phyloP scores from a whole-genome alignment of 2,888 invertebrate genomes.

The Gandaritis pyraliata region DNA sequence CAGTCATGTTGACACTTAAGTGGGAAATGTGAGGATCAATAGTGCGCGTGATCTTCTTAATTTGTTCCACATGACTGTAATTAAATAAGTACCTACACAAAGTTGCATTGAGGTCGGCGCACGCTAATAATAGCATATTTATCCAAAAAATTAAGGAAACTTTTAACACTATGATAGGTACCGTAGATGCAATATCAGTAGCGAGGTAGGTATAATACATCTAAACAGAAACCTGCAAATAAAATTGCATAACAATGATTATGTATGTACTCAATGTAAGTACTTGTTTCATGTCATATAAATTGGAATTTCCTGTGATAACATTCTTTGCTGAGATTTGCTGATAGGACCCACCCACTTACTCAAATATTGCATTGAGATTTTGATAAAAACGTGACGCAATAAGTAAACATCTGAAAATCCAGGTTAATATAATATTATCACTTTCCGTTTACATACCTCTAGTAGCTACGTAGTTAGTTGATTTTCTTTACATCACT shows the following conservation, averaged over 20 bases:
- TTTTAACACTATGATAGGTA: too few species aligned
- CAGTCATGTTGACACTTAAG: background rate
- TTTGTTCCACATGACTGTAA: slow-evolving; percentile 7
- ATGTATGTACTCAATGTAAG: too few species aligned
- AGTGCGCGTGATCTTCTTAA: background rate
- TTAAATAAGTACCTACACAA: background rate
- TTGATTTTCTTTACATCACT: too few species aligned
- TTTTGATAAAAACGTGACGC: slow-evolving; percentile 1
- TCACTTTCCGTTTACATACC: too few species aligned
- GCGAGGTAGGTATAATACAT: too few species aligned
- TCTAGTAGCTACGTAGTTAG: too few species aligned
- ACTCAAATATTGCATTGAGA: background rate
- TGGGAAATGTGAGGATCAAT: background rate
- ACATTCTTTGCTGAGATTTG: background rate
- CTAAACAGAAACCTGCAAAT: too few species aligned
- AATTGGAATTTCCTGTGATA: background rate
- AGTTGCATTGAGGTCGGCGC: too few species aligned
- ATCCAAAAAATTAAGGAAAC: too few species aligned
- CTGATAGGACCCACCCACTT: background rate
- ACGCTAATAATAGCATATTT: too few species aligned
- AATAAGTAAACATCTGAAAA: background rate
- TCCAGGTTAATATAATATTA: background rate
- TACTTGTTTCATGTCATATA: background rate
- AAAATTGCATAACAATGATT: too few species aligned
- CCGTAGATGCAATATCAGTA: too few species aligned